Evolutionary conservation across 2,797 vertebrate species (phyloP), one percentile per base, ranked within the genome.

Genomic region (Melanotaenia pygmaea): DNA sequence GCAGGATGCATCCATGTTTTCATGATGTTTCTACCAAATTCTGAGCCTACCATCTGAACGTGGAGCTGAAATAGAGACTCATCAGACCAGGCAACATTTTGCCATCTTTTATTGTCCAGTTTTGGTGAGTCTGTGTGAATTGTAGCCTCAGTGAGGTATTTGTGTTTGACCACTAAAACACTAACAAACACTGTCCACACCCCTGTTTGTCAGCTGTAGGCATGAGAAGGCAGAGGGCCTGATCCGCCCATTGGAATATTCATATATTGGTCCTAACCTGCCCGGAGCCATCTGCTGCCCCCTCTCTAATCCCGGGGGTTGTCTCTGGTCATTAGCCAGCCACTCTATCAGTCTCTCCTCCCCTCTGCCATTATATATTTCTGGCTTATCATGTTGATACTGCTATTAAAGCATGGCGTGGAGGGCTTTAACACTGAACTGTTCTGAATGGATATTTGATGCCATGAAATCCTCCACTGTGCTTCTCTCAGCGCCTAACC

Each of bases 221-320:
- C 72, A 28, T 2, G 63, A 79, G 74, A 76, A 72, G 74, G 70
- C 16, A 56, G 54, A 54, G 76, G 73, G 72, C 59, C 72, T 50
- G 66, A 72, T 80, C 80, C 80, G 13, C 62, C 78, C n/a, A 71
- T 67, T 64, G 75, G 54, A 74, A 83, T 85, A 74, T 79, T 79
- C 80, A 67, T 76, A 74, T 59, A 81, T 38, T 32, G 60, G 70
- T 37, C 35, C 59, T 22, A 74, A 57, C 86, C 78, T 24, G 81
- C 86, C 87, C 79, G 81, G 76, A 86, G 89, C 92, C 95, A 96
- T 95, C 94, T 95, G 94, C 86, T 86, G 84, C 74, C 87, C 14
- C 85, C 82, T 86, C 77, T 92, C 85, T 94, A 93, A 95, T 94
- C 90, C 91, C 78, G 86, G 79, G 89, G 83, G 86, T 83, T 92